These are phyloP conservation scores for Conopomorpha cramerella DNA, from an alignment of 1,140 invertebrate species.

Conservation along the genomic window DNA sequence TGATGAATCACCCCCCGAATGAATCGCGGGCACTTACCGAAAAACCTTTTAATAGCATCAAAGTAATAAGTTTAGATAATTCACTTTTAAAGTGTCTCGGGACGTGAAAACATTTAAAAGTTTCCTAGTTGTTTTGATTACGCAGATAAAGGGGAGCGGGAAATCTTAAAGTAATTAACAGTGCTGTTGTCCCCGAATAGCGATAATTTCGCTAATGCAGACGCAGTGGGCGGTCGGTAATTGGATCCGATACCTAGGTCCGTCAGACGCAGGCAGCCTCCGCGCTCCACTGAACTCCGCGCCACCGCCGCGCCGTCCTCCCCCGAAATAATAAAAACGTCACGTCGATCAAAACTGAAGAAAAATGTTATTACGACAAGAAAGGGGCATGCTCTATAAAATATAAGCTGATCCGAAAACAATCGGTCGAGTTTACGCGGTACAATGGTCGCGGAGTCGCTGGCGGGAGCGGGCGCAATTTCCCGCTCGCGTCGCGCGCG, in stretches of 20 bases:
- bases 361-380: no score
- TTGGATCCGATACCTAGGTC: slow-evolving; percentile 24
- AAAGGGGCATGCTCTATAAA: no score
- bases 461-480: slow-evolving; percentile 45
- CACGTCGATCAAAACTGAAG: no score
- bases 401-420: slow-evolving; percentile 29
- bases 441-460: slow-evolving; percentile 40
- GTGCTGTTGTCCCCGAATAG: slow-evolving; percentile 36
- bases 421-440: slow-evolving; percentile 30
- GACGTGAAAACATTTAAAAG: no score
- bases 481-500: slow-evolving; percentile 49
- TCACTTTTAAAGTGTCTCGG: no score
- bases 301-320: no score
- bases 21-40: no score
- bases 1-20: no score
- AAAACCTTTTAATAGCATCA: no score
- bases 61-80: no score
- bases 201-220: slow-evolving; percentile 40
- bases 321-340: neutral
- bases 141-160: slow-evolving; percentile 17
- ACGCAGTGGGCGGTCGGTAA: slow-evolving; percentile 28
- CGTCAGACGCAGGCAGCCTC: neutral
- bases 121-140: slow-evolving; percentile 9
- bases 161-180: slow-evolving; percentile 40
- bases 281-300: neutral